Base-by-base conservation (phyloP, 1,140 invertebrate species). In the Cryptotermes secundus region DNA sequence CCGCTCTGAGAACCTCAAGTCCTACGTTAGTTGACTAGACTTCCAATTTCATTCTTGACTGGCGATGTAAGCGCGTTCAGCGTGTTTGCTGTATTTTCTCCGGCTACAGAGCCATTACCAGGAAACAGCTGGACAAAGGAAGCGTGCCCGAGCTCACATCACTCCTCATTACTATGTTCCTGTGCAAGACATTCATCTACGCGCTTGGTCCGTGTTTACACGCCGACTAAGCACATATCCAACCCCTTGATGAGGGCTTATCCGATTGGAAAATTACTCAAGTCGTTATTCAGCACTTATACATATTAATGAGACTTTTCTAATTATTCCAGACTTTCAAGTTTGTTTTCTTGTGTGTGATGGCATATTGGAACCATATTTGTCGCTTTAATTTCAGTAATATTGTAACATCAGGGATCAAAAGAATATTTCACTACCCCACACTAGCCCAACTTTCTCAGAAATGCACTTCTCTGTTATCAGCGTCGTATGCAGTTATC, bases 261-360 rank as follows among this genome's bases (percentile, higher is more conserved):
- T 72, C n/a, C 59, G 59, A 72, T 72, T 26, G 59, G 59, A 72
- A 72, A 72, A 72, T 72, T 72, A 31, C 59, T 72, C 59, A 72
- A 72, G 59, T 72, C 59, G 26, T 72, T 72, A 72, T 72, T 31
- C 59, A 72, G n/a, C n/a, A 26, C 12, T 4, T 72, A 72, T 72
- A 72, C 59, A 72, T 72, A 72, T 72, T 72, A 72, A 72, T 72
- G n/a, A 72, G n/a, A 31, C 7, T 31, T 7, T 72, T 72, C 26
- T 72, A 72, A 72, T 72, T 72, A 72, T 72, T 72, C 26, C n/a
- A 72, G n/a, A 31, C 31, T 72, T 72, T 72, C 59, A 72, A 72
- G 26, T 72, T 72, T 72, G 59, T 72, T 72, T 72, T n/a, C 16
- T 26, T 16, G 4, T 16, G 26, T 72, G n/a, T 10, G 31, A 6